A percentile compares a stretch with the other conserved stretches of the same genome.
phyloP scores from a whole-genome alignment of 2,888 invertebrate genomes.

The Alviniconcha strummeri region DNA sequence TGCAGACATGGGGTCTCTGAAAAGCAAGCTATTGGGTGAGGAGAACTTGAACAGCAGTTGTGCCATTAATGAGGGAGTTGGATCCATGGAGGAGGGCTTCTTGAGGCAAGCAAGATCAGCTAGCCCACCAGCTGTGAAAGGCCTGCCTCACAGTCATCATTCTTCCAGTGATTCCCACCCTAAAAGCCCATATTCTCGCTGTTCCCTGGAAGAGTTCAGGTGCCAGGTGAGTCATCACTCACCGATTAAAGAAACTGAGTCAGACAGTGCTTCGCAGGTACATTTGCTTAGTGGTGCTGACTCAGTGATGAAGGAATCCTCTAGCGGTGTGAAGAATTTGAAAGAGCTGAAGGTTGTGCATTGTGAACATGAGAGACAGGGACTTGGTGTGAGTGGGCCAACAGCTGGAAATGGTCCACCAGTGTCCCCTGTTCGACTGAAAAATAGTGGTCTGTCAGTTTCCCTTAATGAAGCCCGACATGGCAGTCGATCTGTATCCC shows the following conservation, averaged over 20 bases:
- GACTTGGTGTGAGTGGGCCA: no score
- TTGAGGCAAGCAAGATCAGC: slow-evolving; percentile 1
- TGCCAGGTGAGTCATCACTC: not conserved
- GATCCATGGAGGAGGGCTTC: not conserved
- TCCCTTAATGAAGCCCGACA: no score
- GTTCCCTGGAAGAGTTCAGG: slow-evolving; percentile 1
- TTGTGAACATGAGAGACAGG: no score
- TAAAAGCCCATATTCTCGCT: not conserved
- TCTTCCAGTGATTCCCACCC: not conserved
- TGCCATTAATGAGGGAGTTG: no score
- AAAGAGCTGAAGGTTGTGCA: no score
- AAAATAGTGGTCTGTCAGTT: no score
- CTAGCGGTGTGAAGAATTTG: no score
- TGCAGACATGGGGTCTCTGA: not conserved
- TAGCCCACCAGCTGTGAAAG: not conserved
- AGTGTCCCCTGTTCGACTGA: no score
- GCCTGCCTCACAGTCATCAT: not conserved
- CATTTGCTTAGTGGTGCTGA: no score
- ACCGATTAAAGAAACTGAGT: not conserved
- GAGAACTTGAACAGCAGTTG: not conserved
- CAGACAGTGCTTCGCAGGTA: not conserved
- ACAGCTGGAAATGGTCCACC: no score
- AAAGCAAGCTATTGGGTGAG: not conserved
- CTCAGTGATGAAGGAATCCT: no score
- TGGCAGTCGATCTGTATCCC: no score